Base-by-base conservation (phyloP, 2,888 invertebrate genomes). In the Drosophila algonquin region DNA sequence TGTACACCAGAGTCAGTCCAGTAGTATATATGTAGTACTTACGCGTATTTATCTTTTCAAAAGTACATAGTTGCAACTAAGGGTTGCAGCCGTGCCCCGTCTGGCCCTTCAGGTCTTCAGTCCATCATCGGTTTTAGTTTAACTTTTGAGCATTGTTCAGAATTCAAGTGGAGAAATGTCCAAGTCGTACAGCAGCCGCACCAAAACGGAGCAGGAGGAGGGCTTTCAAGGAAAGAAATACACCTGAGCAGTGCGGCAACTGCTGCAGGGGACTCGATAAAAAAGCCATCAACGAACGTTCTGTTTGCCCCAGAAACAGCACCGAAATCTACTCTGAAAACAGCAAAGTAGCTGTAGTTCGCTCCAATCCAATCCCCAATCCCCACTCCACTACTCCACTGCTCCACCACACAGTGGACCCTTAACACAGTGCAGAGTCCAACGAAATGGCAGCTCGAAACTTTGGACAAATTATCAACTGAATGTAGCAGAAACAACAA, bases 391-490 rank as follows among this genome's bases (percentile, higher is more conserved):
- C 27, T 27, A n/a, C 27, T 30, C 30, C 30, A 30, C 30, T 2
- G 21, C 21, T 8, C 30, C 30, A 24, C 40, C 6, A 14, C 40
- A 40, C 40, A 40, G 14, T 35, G 35, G 12, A 12, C 35, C 35
- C 35, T 5, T 21, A 35, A 12, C 45, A 44, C 48, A 51, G 44
- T 40, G 51, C 53, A 51, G 18, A 46, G 54, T 18, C 59, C 64
- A 68, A 55, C 63, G 63, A 68, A 76, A 68, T 73, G 74, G 74
- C 52, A 67, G 58, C 74, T 71, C 50, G 48, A 83, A 82, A 77
- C 63, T 84, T 79, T 79, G 61, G 63, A 75, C 82, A 82, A 82
- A 87, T 84, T 87, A 82, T 87, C 79, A 87, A 74, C 81, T 84
- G 72, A 68, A 65, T 60, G 60, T 44, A 60, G 44, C 70, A 45